Base-by-base conservation (phyloP, 2,797 vertebrate species). In the Borostomias antarcticus region DNA sequence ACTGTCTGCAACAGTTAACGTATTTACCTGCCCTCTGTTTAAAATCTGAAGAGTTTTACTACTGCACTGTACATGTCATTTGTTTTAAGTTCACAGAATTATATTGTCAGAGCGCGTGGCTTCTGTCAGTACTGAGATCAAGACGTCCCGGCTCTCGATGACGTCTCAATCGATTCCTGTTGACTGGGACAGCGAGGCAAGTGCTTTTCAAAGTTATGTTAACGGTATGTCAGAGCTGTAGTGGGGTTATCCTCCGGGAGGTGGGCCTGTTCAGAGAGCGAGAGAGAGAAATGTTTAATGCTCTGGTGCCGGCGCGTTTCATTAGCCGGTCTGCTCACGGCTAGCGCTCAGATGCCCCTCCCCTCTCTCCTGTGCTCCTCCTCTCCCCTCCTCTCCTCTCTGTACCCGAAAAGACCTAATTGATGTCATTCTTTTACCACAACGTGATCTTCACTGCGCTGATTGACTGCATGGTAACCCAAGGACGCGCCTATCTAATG, bases 201-300 rank as follows among this genome's bases (percentile, higher is more conserved):
- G 19, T 25, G 33, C 37, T 59, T 28, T 25, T 40, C 72, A 83
- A 81, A 85, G 74, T 69, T 64, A 50, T 73, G 67, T 54, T 76
- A 83, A 87, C 85, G 52, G 70, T 82, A 58, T 69, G 69, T 80
- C 77, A 3, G 80, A 72, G 73, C 81, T 82, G 64, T 80, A 69
- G 72, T 72, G 64, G 67, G 62, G 63, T 71, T 63, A 72, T 74
- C 72, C 69, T 59, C 64, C 45, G 45, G 72, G 68, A 67, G 54
- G 73, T 57, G 69, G 77, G 64, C 58, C 61, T 76, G 80, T 84
- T 71, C 66, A 53, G 54, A 66, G 61, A 26, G 59, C 68, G 15
- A 63, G 62, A 58, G 72, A 62, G 64, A 79, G 67, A 56, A 59
- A 60, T 74, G 57, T 78, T 68, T 45, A 67, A 75, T 79, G 62